A percentile compares a stretch with the other conserved stretches of the same genome.
Conservation (phyloP, 2,113 vertebrate genomes). For the Vidua chalybeata region DNA sequence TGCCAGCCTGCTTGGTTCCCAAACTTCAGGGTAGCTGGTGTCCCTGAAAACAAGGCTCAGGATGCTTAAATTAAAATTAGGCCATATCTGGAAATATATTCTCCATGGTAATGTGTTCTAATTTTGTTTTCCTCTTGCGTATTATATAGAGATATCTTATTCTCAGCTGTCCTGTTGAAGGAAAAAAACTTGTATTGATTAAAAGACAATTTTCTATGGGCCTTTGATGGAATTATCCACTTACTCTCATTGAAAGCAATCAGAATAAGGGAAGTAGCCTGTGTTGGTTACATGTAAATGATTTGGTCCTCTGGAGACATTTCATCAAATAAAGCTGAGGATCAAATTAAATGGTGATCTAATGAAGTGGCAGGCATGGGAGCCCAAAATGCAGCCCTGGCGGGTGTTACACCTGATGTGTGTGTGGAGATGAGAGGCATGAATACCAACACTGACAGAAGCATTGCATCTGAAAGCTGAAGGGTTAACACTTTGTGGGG, state of each 20-base stretch:
- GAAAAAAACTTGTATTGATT: not conserved
- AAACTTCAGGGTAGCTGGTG: not conserved
- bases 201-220: not conserved
- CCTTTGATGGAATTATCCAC: slow-evolving; percentile 34
- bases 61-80: not conserved
- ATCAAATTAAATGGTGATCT: not conserved
- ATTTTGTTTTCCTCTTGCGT: not conserved
- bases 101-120: not conserved
- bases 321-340: slow-evolving; percentile 43
- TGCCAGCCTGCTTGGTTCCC: not conserved
- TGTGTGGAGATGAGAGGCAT: not conserved
- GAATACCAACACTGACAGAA: not conserved
- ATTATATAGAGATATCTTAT: not conserved
- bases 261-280: slow-evolving; percentile 27
- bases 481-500: not conserved
- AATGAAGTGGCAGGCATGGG: slow-evolving; percentile 13
- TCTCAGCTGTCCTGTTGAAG: not conserved
- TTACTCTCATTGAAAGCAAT: slow-evolving; percentile 20
- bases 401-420: not conserved
- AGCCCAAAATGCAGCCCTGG: slow-evolving; percentile 24
- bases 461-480: not conserved
- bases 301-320: slow-evolving; percentile 23
- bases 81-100: not conserved
- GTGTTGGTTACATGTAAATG: slow-evolving; percentile 18
- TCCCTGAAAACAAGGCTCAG: not conserved